phyloP scores from a whole-genome alignment of 2,113 vertebrate species.

The Erythrolamprus reginae region DNA sequence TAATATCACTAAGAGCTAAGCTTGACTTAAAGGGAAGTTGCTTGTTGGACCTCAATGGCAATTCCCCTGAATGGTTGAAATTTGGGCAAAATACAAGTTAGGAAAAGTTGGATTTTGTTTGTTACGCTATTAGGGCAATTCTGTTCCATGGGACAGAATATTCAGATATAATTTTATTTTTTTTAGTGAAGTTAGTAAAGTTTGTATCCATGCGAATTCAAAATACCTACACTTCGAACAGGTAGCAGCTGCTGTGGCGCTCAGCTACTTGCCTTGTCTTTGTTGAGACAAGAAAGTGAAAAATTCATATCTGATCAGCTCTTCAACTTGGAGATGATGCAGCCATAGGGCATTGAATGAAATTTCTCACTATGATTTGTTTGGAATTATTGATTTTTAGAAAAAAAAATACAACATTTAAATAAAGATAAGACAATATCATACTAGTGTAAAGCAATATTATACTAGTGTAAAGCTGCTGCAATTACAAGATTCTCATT shows the following conservation, averaged over 20 bases:
- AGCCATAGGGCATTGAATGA: background rate
- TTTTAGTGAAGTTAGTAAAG: background rate
- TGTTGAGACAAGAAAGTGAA: background rate
- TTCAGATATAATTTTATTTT: background rate
- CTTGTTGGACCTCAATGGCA: background rate
- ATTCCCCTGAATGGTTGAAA: background rate
- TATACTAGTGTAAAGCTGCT: background rate
- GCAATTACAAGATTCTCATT: background rate
- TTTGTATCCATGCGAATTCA: background rate
- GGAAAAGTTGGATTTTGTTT: background rate
- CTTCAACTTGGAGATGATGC: background rate
- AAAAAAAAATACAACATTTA: background rate
- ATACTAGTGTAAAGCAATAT: background rate
- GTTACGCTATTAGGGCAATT: background rate
- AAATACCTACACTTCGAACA: background rate
- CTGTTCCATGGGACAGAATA: background rate
- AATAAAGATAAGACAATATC: background rate
- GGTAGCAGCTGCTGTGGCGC: background rate
- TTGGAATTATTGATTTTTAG: background rate
- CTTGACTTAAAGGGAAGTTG: background rate
- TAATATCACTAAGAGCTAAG: background rate
- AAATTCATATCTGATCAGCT: background rate
- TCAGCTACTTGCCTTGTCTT: background rate
- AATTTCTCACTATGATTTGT: background rate
- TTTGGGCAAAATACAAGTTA: background rate